Evolutionary conservation across 92 coral and sea anemone genomes (phyloP).

Genomic region (Meandrina meandrites): DNA sequence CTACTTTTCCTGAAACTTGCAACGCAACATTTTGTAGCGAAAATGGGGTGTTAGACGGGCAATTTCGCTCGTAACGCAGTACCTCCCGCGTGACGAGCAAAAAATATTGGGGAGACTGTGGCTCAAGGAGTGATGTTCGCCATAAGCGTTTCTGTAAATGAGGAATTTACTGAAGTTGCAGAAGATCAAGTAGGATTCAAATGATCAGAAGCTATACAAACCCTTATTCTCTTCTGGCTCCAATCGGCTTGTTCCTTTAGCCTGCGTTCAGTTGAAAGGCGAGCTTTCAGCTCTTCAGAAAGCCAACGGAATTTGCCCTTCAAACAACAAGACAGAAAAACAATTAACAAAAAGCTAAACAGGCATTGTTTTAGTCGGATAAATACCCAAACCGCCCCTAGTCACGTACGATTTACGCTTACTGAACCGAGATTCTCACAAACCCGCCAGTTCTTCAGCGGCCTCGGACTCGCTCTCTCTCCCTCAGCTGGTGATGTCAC

Average conservation of each 20-base stretch:
- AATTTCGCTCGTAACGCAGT: neutral
- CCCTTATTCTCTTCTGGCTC: conserved; percentile 78
- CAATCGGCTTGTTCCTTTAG: conserved; percentile 77
- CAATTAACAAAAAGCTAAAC: neutral
- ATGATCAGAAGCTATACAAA: conserved; percentile 1
- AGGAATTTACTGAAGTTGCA: neutral
- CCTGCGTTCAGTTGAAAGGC: conserved; percentile 73
- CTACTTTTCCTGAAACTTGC: too few species aligned
- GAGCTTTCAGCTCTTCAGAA: conserved; percentile 82
- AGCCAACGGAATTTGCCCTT: conserved; percentile 95
- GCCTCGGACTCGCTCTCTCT: too few species aligned
- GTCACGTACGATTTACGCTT: too few species aligned
- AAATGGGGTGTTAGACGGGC: too few species aligned
- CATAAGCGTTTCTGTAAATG: neutral
- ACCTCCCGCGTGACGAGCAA: neutral
- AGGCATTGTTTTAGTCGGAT: neutral
- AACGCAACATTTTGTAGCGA: too few species aligned
- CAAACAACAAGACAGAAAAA: neutral
- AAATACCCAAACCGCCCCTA: too few species aligned
- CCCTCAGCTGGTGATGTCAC: too few species aligned
- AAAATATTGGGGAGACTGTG: neutral
- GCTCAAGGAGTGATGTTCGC: neutral
- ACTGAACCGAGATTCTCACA: too few species aligned
- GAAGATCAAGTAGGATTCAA: too few species aligned
- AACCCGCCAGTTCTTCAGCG: too few species aligned